Conservation (phyloP, 2,113 vertebrate genomes). For the Vulpes ferrilata region DNA sequence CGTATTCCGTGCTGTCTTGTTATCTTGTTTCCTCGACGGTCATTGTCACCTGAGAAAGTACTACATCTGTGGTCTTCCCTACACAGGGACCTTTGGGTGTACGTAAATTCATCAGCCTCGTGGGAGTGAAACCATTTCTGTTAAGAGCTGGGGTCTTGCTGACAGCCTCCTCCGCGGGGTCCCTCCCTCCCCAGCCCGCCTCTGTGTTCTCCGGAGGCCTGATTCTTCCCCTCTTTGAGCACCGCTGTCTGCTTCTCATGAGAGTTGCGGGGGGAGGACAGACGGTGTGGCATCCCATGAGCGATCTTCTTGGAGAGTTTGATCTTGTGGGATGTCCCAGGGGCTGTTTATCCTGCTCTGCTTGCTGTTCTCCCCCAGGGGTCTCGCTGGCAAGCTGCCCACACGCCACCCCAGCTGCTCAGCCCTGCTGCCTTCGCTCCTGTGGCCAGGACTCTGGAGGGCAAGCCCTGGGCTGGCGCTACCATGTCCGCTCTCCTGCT, state of each 20-base stretch:
- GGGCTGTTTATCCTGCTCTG: not conserved
- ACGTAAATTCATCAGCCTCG: not conserved
- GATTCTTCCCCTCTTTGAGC: not conserved
- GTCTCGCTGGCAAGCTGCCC: not conserved
- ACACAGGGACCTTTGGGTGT: not conserved
- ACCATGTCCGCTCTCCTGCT: not conserved
- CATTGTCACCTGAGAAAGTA: slow-evolving; percentile 24
- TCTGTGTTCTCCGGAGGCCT: not conserved
- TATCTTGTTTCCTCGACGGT: slow-evolving; percentile 62
- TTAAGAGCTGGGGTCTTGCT: not conserved
- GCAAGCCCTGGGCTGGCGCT: not conserved
- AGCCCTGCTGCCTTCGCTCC: not conserved
- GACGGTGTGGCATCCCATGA: fast-evolving
- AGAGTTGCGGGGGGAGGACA: not conserved
- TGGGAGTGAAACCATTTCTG: not conserved
- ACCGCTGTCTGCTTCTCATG: not conserved
- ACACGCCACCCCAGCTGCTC: fast-evolving
- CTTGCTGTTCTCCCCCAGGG: not conserved
- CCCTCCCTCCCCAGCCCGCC: not conserved
- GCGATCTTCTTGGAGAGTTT: not conserved
- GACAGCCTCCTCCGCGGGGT: not conserved
- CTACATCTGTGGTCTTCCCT: slow-evolving; percentile 53
- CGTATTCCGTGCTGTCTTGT: not conserved
- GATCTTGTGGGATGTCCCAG: fast-evolving
- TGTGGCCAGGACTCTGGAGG: not conserved